A percentile compares a stretch with the other conserved stretches of the same genome.
These are phyloP conservation scores for Trachemys scripta DNA, from an alignment of 2,113 vertebrate species.

Conservation along the genomic window DNA sequence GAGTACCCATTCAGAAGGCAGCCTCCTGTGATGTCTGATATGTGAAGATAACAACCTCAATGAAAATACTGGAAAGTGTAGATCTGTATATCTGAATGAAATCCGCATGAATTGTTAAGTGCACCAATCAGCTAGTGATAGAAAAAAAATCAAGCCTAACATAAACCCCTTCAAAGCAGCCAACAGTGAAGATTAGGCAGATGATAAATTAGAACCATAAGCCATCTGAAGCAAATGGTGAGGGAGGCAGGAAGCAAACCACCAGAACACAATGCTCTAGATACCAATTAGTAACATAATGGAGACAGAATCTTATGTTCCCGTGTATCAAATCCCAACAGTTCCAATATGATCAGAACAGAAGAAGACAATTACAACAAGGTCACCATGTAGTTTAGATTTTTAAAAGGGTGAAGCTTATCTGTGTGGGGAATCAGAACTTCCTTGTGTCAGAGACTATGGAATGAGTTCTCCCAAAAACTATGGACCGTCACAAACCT, in stretches of 20 bases:
- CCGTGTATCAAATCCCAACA: conserved; percentile 69
- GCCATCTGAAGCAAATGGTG: conserved; percentile 56
- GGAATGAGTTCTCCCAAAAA: too few species aligned
- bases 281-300: conserved; percentile 66
- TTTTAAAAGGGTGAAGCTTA: too few species aligned
- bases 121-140: conserved; percentile 54
- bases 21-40: neutral
- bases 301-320: conserved; percentile 63
- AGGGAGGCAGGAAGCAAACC: conserved; percentile 14
- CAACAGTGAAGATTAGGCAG: conserved; percentile 39
- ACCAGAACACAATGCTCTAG: conserved; percentile 64
- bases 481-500: too few species aligned
- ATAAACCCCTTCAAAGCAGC: too few species aligned
- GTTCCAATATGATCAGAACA: conserved; percentile 67
- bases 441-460: too few species aligned
- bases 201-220: conserved; percentile 56
- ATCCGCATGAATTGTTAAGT: conserved; percentile 20
- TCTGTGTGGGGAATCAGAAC: too few species aligned
- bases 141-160: conserved; percentile 46
- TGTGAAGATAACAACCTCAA: neutral
- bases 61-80: neutral
- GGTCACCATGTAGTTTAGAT: conserved; percentile 18
- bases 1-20: neutral
- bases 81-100: conserved; percentile 25
- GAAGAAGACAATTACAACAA: conserved; percentile 57